phyloP scores from a whole-genome alignment of 2,888 invertebrate species.

The Cephus nigrinus region DNA sequence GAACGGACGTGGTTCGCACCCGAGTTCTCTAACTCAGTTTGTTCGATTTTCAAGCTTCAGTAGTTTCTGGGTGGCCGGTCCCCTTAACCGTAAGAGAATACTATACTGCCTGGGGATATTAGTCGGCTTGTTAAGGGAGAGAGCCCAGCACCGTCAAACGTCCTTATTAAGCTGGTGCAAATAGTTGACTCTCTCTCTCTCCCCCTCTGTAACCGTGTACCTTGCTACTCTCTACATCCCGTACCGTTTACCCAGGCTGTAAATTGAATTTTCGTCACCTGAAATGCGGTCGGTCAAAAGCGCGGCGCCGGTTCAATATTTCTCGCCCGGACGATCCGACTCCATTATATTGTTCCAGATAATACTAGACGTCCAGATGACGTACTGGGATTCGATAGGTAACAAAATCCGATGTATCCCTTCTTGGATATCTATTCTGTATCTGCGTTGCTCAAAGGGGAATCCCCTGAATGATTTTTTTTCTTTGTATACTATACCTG shows the following conservation, averaged over 20 bases:
- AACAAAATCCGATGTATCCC: neutral
- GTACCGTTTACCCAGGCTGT: conserved; percentile 38
- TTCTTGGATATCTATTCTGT: neutral
- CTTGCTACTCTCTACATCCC: neutral
- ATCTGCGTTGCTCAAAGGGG: neutral
- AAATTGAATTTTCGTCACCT: conserved; percentile 54
- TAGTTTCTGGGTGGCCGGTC: conserved; percentile 42
- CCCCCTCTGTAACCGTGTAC: neutral
- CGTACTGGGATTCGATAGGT: no score
- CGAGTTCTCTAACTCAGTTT: conserved; percentile 60
- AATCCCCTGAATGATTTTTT: neutral
- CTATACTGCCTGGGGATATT: conserved; percentile 52
- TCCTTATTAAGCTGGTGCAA: conserved; percentile 58
- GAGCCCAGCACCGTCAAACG: conserved; percentile 48
- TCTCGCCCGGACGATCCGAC: conserved; percentile 13
- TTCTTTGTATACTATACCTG: conserved; percentile 32
- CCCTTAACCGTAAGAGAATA: conserved; percentile 30
- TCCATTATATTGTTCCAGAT: neutral
- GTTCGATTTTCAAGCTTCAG: conserved; percentile 62
- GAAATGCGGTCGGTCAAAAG: conserved; percentile 51
- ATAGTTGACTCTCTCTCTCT: conserved; percentile 34
- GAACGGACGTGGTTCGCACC: conserved; percentile 26
- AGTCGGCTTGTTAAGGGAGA: conserved; percentile 58
- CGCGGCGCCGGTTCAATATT: conserved; percentile 38
- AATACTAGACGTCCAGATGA: no score